A percentile compares a stretch with the other conserved stretches of the same genome.
phyloP scores from a whole-genome alignment of 2,888 invertebrate genomes.

The Tanypteryx hageni region DNA sequence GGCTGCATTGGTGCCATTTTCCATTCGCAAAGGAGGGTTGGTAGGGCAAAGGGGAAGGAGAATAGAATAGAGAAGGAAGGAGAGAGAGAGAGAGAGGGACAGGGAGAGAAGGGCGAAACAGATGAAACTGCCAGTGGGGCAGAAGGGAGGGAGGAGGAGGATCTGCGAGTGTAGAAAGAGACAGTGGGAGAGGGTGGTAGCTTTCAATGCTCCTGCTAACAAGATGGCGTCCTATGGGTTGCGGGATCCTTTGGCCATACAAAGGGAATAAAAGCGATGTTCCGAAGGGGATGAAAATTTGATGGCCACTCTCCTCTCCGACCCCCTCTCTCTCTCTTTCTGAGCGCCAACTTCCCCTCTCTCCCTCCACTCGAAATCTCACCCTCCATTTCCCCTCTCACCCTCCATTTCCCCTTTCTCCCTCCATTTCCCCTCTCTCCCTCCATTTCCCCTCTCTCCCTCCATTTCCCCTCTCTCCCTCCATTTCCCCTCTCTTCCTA shows the following conservation, averaged over 20 bases:
- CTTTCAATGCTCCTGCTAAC: neutral
- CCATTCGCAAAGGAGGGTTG: no score
- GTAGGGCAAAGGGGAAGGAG: neutral
- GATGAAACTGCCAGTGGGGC: neutral
- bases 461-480: neutral
- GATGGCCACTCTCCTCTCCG: neutral
- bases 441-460: no score
- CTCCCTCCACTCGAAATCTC: neutral
- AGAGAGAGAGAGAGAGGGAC: neutral
- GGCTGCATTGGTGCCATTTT: neutral
- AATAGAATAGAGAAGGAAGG: neutral
- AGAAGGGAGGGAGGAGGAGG: neutral
- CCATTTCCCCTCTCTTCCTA: neutral
- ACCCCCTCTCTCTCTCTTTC: neutral
- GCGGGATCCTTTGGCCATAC: neutral
- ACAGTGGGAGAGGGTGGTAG: neutral
- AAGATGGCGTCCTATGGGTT: neutral
- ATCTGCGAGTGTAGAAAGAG: neutral
- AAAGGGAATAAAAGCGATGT: neutral
- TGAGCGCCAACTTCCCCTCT: neutral
- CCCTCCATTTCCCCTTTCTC: slow-evolving; percentile 16
- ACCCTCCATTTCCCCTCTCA: neutral
- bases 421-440: no score
- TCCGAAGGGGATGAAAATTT: slow-evolving; percentile 5
- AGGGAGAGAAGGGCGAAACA: neutral